phyloP scores from a whole-genome alignment of 2,797 vertebrate species.

The Rhinophrynus dorsalis region DNA sequence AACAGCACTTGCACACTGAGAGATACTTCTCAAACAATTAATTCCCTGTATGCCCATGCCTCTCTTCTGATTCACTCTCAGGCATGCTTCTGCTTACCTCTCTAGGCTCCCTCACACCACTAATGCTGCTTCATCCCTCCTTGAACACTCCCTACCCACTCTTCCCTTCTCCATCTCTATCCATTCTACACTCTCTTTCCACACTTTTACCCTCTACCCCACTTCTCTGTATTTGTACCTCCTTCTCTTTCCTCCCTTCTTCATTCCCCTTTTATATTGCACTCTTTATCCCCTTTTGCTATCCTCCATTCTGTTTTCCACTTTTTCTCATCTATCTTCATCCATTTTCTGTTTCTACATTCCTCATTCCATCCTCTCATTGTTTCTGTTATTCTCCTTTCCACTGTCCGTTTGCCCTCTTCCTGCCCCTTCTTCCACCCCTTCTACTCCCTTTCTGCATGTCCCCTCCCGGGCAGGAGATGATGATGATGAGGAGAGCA shows the following conservation, averaged over 20 bases:
- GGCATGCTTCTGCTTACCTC: constrained; percentile 2
- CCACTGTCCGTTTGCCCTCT: background rate
- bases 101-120: background rate
- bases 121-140: constrained; percentile 21
- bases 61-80: constrained; percentile 4
- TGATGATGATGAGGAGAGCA: constrained; percentile 82
- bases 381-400: background rate
- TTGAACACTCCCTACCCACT: background rate
- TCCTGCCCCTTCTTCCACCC: background rate
- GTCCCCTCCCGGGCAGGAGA: constrained; percentile 66
- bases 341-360: no score
- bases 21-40: background rate
- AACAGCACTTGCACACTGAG: background rate
- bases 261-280: background rate
- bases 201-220: no score
- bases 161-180: background rate
- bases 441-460: background rate
- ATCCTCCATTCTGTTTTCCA: background rate
- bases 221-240: no score
- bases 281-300: background rate
- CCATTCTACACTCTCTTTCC: background rate
- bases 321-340: background rate
- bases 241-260: background rate
- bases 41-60: background rate
- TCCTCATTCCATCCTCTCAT: background rate